Base-by-base conservation (phyloP, 2,888 invertebrate species). In the Caenorhabditis sinica region DNA sequence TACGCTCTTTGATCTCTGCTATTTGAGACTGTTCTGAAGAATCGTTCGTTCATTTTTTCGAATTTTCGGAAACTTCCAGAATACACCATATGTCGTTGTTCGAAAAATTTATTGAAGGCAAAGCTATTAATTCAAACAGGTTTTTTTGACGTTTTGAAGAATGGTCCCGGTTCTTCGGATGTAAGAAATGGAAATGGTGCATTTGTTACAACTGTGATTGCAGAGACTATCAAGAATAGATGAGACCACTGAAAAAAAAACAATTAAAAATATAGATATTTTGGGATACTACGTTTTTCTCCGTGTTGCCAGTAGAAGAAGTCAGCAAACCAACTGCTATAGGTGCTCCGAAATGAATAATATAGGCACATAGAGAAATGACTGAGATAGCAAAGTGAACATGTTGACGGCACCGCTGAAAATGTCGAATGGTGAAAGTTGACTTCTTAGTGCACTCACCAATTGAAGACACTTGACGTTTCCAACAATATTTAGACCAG, bases 401-500 rank as follows among this genome's bases (percentile, higher is more conserved):
- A 23, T 82, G 75, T 66, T 82, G 76, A 11, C 75, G 72, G 63
- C 82, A 82, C 4, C 82, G 28, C 82, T 82, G 49, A 56, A 73
- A 65, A 33, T 33, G 36, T 40, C 13, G 0, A 1, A 9, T 45
- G 17, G 28, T 0, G 0, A 20, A 23, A 28, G 28, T 25, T 49
- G n/a, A 25, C 36, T 43, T 43, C 36, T 17, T 28, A 20, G 2
- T 45, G 17, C 63, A 51, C 56, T 84, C 61, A 87, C 86, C 79
- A 89, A 49, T 45, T 88, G 88, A n/a, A 85, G 66, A 69, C 87
- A 88, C 45, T 86, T 87, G 49, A 86, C 75, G 13, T 86, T 86
- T 20, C 89, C 89, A 53, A 89, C 86, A 15, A 85, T 77, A 25
- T 88, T 89, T 45, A 89, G 23, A 0, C 88, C 89, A 11, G 85